Percentiles rank a stretch among this genome's conserved stretches.
Evolutionary conservation across 2,113 vertebrate species (phyloP).

Genomic region (Chlorocebus sabaeus): DNA sequence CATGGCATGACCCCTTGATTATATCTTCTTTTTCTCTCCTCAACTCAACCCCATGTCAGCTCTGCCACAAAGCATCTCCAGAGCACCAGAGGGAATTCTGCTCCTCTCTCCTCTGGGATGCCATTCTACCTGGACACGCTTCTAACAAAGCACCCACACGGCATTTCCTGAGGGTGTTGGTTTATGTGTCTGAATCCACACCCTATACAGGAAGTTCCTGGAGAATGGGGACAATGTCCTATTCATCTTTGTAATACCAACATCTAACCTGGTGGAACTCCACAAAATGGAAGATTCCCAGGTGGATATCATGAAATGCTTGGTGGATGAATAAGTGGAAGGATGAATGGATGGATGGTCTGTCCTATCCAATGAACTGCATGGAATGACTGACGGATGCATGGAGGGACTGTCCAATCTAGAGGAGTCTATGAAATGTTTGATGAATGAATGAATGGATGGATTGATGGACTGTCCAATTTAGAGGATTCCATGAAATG

Average conservation of each 20-base stretch:
- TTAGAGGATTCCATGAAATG: too few species aligned
- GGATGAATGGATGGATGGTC: too few species aligned
- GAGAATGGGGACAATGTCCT: background rate
- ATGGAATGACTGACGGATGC: background rate
- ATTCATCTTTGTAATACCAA: background rate
- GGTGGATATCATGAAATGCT: too few species aligned
- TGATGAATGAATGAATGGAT: too few species aligned
- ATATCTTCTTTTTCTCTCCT: background rate
- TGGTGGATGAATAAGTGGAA: too few species aligned
- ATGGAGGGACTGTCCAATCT: background rate
- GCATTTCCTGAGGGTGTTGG: background rate
- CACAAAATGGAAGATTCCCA: background rate
- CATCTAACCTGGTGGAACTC: background rate
- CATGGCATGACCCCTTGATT: background rate
- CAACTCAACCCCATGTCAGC: background rate
- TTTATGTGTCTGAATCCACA: background rate
- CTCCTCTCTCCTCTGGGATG: background rate
- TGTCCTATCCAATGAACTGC: background rate
- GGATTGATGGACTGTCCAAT: too few species aligned
- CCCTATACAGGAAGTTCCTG: background rate
- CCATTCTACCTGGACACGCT: background rate
- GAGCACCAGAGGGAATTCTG: fast-evolving
- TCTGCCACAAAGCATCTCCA: background rate
- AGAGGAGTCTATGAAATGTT: too few species aligned
- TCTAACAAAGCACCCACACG: background rate